A percentile compares a stretch with the other conserved stretches of the same genome.
Evolutionary conservation across 2,113 vertebrate species (phyloP).

Genomic region (Helogale parvula): DNA sequence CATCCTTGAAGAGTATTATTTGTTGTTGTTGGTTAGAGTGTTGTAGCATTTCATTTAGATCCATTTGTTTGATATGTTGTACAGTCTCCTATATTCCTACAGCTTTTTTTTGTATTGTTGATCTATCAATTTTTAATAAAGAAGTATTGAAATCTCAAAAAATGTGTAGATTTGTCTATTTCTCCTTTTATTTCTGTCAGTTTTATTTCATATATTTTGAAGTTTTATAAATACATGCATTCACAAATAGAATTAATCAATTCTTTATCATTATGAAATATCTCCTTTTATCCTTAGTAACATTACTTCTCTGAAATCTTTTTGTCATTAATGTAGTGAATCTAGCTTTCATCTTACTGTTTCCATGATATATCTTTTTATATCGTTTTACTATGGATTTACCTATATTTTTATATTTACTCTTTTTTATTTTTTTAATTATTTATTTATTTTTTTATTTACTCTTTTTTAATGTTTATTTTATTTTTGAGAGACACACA

Average conservation of each 20-base stretch:
- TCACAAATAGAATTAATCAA: not conserved
- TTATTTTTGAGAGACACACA: no score
- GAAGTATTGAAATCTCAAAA: not conserved
- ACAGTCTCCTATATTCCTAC: not conserved
- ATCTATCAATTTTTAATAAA: not conserved
- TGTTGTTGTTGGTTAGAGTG: not conserved
- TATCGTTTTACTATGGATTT: not conserved
- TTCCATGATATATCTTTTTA: not conserved
- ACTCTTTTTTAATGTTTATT: not conserved
- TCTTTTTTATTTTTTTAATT: not conserved
- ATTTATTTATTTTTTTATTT: constrained; percentile 2
- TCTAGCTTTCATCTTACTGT: not conserved
- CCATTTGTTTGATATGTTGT: not conserved
- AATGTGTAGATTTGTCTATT: not conserved
- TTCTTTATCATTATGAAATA: not conserved
- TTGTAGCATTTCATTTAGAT: not conserved
- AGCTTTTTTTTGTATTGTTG: not conserved
- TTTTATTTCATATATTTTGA: not conserved
- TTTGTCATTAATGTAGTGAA: not conserved
- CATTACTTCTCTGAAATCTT: not conserved
- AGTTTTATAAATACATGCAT: not conserved
- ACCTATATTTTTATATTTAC: not conserved
- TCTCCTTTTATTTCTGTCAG: not conserved
- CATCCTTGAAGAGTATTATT: not conserved
- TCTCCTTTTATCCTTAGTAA: not conserved